phyloP scores from a whole-genome alignment of 2,113 vertebrate genomes.

The Amblyopsis rosae region DNA sequence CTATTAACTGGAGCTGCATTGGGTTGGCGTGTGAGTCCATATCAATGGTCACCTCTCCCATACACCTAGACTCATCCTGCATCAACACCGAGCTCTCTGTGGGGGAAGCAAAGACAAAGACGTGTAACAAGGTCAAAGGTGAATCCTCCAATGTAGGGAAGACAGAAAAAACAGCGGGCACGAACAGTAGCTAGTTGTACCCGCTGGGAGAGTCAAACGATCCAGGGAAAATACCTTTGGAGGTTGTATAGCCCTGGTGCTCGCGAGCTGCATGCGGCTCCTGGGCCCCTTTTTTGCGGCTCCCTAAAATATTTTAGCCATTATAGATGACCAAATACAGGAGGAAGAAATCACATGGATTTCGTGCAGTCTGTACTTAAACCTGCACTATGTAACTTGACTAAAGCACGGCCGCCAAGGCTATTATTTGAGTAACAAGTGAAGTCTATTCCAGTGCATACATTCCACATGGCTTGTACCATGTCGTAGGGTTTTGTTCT shows the following conservation, averaged over 20 bases:
- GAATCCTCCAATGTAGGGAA: constrained; percentile 37
- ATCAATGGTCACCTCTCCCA: constrained; percentile 85
- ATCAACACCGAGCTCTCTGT: constrained; percentile 84
- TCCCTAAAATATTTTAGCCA: constrained; percentile 77
- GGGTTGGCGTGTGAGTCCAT: constrained; percentile 85
- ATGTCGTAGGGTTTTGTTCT: too few relatives aligned
- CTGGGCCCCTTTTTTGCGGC: constrained; percentile 79
- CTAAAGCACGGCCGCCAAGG: too few relatives aligned
- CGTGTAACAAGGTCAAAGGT: constrained; percentile 19
- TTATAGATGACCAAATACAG: constrained; percentile 73
- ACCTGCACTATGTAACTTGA: too few relatives aligned
- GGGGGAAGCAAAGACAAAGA: constrained; percentile 22
- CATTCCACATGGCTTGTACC: too few relatives aligned
- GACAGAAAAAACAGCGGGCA: constrained; percentile 62
- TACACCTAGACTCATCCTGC: constrained; percentile 83
- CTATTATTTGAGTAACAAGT: too few relatives aligned
- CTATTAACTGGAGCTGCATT: constrained; percentile 88
- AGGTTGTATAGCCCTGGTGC: constrained; percentile 75
- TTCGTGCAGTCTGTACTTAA: constrained; percentile 47
- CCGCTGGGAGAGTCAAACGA: constrained; percentile 61
- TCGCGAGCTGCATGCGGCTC: constrained; percentile 75
- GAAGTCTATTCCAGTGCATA: too few relatives aligned
- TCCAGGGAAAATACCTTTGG: constrained; percentile 75
- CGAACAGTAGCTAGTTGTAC: constrained; percentile 53
- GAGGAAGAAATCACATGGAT: constrained; percentile 65